phyloP scores from a whole-genome alignment of 2,113 vertebrate species.

The Heterotis niloticus region DNA sequence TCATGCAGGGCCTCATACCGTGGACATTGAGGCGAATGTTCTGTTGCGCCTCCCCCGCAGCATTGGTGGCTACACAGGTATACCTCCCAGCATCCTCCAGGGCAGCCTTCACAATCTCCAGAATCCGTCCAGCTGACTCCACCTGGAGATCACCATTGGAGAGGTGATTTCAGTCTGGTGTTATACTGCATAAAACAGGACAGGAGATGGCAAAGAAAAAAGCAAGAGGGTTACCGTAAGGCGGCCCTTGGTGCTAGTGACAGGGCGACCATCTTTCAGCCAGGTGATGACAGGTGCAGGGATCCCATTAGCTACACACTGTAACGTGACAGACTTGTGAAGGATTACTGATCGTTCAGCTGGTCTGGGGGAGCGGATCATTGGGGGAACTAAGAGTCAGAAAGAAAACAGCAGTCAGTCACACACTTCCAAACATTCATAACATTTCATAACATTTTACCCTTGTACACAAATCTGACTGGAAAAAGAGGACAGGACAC shows the following conservation, averaged over 20 bases:
- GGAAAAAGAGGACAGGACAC: not conserved
- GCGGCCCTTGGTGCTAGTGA: constrained; percentile 76
- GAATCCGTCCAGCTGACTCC: constrained; percentile 78
- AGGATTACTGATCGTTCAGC: constrained; percentile 77
- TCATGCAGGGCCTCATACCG: constrained; percentile 62
- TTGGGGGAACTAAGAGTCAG: constrained; percentile 76
- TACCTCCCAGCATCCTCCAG: constrained; percentile 82
- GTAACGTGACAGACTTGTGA: constrained; percentile 69
- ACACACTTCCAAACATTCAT: not conserved
- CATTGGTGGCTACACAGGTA: constrained; percentile 90
- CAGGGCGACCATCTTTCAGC: constrained; percentile 86
- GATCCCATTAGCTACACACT: constrained; percentile 82
- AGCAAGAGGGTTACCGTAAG: constrained; percentile 64
- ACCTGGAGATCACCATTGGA: constrained; percentile 64
- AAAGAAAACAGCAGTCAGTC: constrained; percentile 15
- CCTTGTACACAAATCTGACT: too few relatives aligned
- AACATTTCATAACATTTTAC: too few relatives aligned
- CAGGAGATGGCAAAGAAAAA: not conserved
- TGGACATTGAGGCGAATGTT: constrained; percentile 78
- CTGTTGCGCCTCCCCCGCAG: constrained; percentile 87
- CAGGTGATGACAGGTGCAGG: constrained; percentile 87
- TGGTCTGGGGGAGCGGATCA: constrained; percentile 73
- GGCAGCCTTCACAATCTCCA: constrained; percentile 71
- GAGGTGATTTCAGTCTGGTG: not conserved
- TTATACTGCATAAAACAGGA: not conserved